Percentiles rank a stretch among this genome's conserved stretches.
Evolutionary conservation across 2,113 vertebrate genomes (phyloP).

Genomic region (Spheniscus mendiculus): DNA sequence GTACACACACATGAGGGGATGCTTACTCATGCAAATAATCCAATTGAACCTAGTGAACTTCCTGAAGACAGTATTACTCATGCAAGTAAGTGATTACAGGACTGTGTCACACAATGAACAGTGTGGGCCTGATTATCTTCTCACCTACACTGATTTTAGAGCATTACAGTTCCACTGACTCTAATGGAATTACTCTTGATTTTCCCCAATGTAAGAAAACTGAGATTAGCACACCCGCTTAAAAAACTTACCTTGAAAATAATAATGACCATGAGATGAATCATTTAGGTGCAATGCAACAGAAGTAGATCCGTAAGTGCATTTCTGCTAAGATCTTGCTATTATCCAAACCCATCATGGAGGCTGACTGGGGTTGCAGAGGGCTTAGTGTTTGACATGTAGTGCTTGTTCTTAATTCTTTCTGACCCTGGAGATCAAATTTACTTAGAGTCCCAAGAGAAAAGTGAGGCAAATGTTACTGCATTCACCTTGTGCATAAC

Average conservation of each 20-base stretch:
- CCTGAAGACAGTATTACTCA: slow-evolving; percentile 62
- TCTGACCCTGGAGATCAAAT: neutral
- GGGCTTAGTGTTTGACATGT: neutral
- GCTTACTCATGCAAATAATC: slow-evolving; percentile 65
- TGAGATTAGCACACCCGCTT: accelerated
- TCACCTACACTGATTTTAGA: slow-evolving; percentile 51
- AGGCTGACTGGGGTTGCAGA: neutral
- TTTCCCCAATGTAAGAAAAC: neutral
- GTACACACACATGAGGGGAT: slow-evolving; percentile 56
- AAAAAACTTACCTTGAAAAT: neutral
- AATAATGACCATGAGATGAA: neutral
- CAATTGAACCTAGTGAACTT: slow-evolving; percentile 58
- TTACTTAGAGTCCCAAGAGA: neutral
- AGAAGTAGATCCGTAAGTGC: neutral
- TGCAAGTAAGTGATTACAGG: slow-evolving; percentile 62
- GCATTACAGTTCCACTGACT: neutral
- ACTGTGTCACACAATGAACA: slow-evolving; percentile 31
- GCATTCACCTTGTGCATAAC: neutral
- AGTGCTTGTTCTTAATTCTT: neutral
- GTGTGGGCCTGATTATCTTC: slow-evolving; percentile 38
- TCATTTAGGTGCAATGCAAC: neutral
- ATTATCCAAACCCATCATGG: neutral
- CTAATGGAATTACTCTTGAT: neutral
- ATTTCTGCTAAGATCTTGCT: neutral
- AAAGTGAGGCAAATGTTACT: neutral